Conservation (phyloP, 2,888 invertebrate genomes). For the Herminia tarsipennalis region DNA sequence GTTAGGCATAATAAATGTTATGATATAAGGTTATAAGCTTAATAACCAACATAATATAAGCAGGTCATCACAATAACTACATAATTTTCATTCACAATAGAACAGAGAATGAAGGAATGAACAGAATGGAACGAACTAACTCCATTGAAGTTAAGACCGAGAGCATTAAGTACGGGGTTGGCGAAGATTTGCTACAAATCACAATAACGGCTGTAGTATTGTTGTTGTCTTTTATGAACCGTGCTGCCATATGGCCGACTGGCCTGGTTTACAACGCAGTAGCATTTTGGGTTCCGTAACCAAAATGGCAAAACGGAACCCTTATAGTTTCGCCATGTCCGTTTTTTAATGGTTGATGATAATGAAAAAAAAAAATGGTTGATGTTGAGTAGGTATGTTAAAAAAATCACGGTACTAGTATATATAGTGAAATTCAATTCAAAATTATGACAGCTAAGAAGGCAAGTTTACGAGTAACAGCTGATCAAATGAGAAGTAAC, state of each 20-base stretch:
- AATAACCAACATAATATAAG: constrained; percentile 7
- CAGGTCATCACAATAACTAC: constrained; percentile 3
- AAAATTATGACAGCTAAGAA: no score
- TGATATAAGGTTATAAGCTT: constrained; percentile 5
- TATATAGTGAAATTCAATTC: no score
- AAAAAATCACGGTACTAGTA: no score
- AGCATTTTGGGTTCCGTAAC: no score
- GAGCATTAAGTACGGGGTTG: constrained; percentile 34
- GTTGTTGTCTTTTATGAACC: constrained; percentile 28
- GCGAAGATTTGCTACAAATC: constrained; percentile 39
- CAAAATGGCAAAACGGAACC: neutral
- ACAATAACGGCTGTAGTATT: constrained; percentile 31
- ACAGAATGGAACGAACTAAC: constrained; percentile 16
- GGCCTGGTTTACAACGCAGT: no score
- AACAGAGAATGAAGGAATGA: constrained; percentile 12
- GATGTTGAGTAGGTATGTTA: no score
- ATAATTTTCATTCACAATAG: neutral
- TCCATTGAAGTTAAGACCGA: constrained; percentile 24
- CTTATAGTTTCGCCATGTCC: no score
- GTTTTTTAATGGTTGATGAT: no score
- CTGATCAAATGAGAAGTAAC: no score
- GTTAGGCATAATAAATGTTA: constrained; percentile 4
- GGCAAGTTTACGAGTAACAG: no score
- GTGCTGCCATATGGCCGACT: constrained; percentile 23
- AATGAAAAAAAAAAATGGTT: no score